Percentiles rank a stretch among this genome's conserved stretches.
Conservation (phyloP, 2,888 invertebrate genomes). For the Epinotia demarniana region DNA sequence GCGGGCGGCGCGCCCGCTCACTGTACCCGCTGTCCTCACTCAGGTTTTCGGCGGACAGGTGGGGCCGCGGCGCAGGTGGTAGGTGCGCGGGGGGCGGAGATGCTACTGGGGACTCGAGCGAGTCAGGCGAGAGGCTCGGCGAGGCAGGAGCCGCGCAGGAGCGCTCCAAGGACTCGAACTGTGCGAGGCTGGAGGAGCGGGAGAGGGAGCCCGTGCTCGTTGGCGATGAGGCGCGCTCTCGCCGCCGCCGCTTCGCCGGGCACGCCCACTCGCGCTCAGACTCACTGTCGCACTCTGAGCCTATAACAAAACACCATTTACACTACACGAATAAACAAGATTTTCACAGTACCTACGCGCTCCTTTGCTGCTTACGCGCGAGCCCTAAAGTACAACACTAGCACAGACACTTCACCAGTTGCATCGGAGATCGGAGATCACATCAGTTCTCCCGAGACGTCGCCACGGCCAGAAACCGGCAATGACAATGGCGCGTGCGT, state of each 20-base stretch:
- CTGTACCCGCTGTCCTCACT: slow-evolving; percentile 93
- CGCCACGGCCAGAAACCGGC: slow-evolving; percentile 63
- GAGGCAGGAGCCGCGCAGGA: slow-evolving; percentile 79
- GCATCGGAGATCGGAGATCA: neutral
- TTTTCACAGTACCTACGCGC: neutral
- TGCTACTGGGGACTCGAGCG: slow-evolving; percentile 75
- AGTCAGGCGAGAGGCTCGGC: slow-evolving; percentile 79
- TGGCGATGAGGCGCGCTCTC: slow-evolving; percentile 81
- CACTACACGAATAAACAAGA: slow-evolving; percentile 20
- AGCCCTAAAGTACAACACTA: slow-evolving; percentile 2
- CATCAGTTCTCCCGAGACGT: slow-evolving; percentile 51
- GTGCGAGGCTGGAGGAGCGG: slow-evolving; percentile 92
- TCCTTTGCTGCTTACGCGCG: neutral
- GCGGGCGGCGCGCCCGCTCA: slow-evolving; percentile 81
- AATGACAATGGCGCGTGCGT: slow-evolving; percentile 74
- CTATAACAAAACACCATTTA: slow-evolving; percentile 58
- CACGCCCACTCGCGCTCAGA: slow-evolving; percentile 84
- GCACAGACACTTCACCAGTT: neutral
- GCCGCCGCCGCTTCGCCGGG: slow-evolving; percentile 89
- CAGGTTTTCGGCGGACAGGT: slow-evolving; percentile 90
- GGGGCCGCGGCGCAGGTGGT: slow-evolving; percentile 70
- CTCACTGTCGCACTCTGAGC: slow-evolving; percentile 85
- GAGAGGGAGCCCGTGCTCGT: slow-evolving; percentile 86
- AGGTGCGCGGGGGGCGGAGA: slow-evolving; percentile 69
- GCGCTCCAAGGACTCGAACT: slow-evolving; percentile 92